Percentiles rank a stretch among this genome's conserved stretches.
Conservation (phyloP, 2,797 vertebrate genomes). For the Malacoraja senta region DNA sequence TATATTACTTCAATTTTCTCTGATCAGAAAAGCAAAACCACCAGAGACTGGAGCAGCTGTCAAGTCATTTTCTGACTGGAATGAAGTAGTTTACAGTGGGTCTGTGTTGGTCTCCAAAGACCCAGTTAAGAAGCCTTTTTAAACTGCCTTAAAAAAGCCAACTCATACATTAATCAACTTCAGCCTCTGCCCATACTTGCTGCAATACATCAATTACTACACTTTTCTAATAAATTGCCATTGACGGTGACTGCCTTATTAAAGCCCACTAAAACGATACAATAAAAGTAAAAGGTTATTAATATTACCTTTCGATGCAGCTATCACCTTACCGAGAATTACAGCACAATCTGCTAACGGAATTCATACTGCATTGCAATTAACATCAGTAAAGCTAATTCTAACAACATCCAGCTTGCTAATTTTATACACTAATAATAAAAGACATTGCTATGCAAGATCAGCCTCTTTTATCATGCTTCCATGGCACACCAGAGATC, state of each 20-base stretch:
- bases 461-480: conserved; percentile 62
- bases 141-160: conserved; percentile 71
- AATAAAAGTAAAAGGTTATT: conserved; percentile 75
- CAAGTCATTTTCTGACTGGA: conserved; percentile 67
- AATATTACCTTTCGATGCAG: conserved; percentile 58
- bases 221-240: conserved; percentile 77
- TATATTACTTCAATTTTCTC: conserved; percentile 66
- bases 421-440: conserved; percentile 85
- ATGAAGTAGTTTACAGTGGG: conserved; percentile 64
- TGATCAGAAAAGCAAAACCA: conserved; percentile 60
- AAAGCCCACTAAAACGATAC: conserved; percentile 66
- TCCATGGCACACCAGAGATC: conserved; percentile 68
- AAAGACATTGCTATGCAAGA: conserved; percentile 75
- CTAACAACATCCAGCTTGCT: conserved; percentile 79
- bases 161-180: conserved; percentile 81
- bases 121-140: conserved; percentile 75
- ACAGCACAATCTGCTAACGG: conserved; percentile 68
- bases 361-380: conserved; percentile 76
- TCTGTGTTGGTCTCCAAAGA: conserved; percentile 64
- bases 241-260: conserved; percentile 71
- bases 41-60: conserved; percentile 67
- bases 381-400: conserved; percentile 69
- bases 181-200: conserved; percentile 62
- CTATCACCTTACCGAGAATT: conserved; percentile 62
- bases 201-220: conserved; percentile 79